phyloP scores from a whole-genome alignment of 2,797 vertebrate species.

The Stomatorhinus walkeri region DNA sequence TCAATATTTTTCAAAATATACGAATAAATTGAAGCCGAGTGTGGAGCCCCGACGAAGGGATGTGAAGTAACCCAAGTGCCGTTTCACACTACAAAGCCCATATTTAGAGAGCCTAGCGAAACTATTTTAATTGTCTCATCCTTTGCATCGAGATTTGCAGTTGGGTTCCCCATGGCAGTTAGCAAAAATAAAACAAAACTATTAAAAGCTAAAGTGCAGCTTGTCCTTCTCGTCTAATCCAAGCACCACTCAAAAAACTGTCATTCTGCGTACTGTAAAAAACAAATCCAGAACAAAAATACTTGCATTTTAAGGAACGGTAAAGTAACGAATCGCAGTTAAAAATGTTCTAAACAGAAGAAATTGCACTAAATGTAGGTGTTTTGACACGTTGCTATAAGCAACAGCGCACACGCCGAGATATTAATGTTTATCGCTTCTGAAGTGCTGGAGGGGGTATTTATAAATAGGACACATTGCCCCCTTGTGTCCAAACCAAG shows the following conservation, averaged over 20 bases:
- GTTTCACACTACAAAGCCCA: not conserved
- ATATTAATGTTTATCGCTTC: not conserved
- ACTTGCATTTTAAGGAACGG: not conserved
- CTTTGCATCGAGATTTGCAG: not conserved
- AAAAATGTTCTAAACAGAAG: not conserved
- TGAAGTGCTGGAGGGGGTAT: not conserved
- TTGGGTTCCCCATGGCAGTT: not conserved
- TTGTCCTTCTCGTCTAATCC: not conserved
- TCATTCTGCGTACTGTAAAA: not conserved
- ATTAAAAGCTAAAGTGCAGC: not conserved
- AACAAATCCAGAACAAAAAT: not conserved
- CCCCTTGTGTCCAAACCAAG: not conserved
- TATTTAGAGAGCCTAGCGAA: not conserved
- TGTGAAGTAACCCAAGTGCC: not conserved
- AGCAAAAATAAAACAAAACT: not conserved
- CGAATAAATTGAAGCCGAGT: not conserved
- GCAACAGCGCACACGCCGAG: not conserved
- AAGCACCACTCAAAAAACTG: not conserved
- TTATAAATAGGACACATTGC: not conserved
- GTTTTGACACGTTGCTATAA: not conserved
- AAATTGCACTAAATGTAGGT: not conserved
- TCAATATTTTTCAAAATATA: conserved; percentile 6
- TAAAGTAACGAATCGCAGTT: not conserved
- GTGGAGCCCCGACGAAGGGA: not conserved
- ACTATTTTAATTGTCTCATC: not conserved